A percentile compares a stretch with the other conserved stretches of the same genome.
These are phyloP conservation scores for Macaria notata DNA, from an alignment of 2,888 invertebrate species.

Conservation along the genomic window DNA sequence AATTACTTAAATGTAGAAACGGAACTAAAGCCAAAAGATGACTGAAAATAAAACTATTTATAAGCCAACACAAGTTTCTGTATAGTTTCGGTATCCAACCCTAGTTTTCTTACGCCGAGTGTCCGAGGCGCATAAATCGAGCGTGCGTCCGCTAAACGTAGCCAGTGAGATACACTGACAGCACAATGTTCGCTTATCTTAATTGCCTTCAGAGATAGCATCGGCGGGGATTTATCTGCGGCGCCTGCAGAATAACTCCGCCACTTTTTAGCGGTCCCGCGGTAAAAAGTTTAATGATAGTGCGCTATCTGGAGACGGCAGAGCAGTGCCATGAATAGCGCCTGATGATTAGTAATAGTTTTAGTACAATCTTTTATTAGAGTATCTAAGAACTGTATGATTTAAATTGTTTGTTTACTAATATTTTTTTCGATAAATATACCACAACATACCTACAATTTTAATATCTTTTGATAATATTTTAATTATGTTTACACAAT, in stretches of 20 bases:
- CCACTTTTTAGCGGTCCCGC: constrained; percentile 54
- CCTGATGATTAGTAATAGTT: not conserved
- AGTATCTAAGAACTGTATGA: too few relatives aligned
- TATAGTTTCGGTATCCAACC: not conserved
- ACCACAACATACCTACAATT: too few relatives aligned
- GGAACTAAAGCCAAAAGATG: too few relatives aligned
- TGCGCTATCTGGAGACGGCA: constrained; percentile 37
- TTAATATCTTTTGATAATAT: too few relatives aligned
- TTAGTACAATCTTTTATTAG: too few relatives aligned
- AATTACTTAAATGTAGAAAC: too few relatives aligned
- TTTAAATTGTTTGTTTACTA: too few relatives aligned
- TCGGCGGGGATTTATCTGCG: constrained; percentile 69
- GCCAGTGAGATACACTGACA: constrained; percentile 64
- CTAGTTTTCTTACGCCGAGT: constrained; percentile 10
- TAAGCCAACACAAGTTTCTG: not conserved
- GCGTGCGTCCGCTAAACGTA: constrained; percentile 59
- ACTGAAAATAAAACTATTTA: too few relatives aligned
- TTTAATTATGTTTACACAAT: too few relatives aligned
- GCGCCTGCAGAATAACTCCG: constrained; percentile 52
- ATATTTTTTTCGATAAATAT: too few relatives aligned
- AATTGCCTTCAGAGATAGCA: constrained; percentile 73
- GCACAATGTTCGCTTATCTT: constrained; percentile 74
- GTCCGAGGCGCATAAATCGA: constrained; percentile 58
- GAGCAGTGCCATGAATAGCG: not conserved
- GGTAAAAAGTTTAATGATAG: constrained; percentile 65